These are phyloP conservation scores for Pollenia amentaria DNA, from an alignment of 2,888 invertebrate genomes.

Conservation along the genomic window DNA sequence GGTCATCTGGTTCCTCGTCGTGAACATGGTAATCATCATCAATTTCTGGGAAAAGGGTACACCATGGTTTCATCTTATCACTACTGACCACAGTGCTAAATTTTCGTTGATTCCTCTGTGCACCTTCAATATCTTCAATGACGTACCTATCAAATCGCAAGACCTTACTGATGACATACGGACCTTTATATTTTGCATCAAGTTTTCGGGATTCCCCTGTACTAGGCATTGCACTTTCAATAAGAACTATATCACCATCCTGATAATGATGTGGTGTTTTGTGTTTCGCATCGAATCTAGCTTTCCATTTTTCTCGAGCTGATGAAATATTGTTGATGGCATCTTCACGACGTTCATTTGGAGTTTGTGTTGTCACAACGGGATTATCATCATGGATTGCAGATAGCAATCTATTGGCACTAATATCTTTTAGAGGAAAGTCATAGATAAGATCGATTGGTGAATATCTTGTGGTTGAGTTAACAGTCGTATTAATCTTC, in stretches of 20 bases:
- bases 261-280: constrained; percentile 37
- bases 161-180: no score
- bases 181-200: no score
- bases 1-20: no score
- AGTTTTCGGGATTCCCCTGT: no score
- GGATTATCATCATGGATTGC: constrained; percentile 50
- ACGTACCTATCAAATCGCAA: no score
- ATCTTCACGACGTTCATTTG: constrained; percentile 42
- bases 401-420: constrained; percentile 55
- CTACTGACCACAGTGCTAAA: no score
- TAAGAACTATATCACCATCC: constrained; percentile 54
- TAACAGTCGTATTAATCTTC: constrained; percentile 64
- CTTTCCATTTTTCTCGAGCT: constrained; percentile 55
- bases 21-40: no score
- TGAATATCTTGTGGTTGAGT: constrained; percentile 44
- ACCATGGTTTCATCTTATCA: no score
- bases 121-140: no score
- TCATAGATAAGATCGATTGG: constrained; percentile 74
- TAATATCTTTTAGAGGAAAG: constrained; percentile 67
- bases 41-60: no score
- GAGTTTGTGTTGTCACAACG: not conserved
- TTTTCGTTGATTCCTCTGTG: no score
- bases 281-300: constrained; percentile 45
- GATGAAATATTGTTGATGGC: constrained; percentile 44
- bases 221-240: constrained; percentile 62